Percentiles rank a stretch among this genome's conserved stretches.
Evolutionary conservation across 1,140 invertebrate species (phyloP).

Genomic region (Polypedilum vanderplanki): DNA sequence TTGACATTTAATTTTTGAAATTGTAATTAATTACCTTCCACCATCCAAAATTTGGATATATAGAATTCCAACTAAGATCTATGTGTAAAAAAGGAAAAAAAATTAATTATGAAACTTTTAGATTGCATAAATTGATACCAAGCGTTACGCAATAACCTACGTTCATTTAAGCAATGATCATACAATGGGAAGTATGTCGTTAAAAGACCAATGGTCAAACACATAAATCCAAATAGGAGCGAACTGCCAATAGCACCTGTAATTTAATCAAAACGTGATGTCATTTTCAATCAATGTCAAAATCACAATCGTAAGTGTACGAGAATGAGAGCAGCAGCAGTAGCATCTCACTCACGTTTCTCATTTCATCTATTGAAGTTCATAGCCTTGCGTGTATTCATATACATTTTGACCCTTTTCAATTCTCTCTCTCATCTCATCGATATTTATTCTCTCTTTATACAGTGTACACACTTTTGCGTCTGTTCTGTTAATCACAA

Average conservation of each 20-base stretch:
- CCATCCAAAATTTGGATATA: slow-evolving; percentile 38
- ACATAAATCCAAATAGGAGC: slow-evolving; percentile 22
- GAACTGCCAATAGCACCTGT: slow-evolving; percentile 9
- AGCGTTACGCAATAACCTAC: not conserved
- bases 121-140: not conserved
- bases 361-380: not conserved
- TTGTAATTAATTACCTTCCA: slow-evolving; percentile 36
- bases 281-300: not conserved
- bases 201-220: not conserved
- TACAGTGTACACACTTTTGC: too few species aligned
- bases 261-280: slow-evolving; percentile 27
- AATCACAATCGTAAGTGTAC: not conserved
- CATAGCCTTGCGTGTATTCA: not conserved
- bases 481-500: too few species aligned
- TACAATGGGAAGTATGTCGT: not conserved
- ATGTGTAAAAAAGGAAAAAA: not conserved
- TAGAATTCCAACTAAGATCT: not conserved
- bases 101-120: not conserved
- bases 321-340: not conserved
- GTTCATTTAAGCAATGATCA: not conserved
- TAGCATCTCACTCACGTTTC: slow-evolving; percentile 8
- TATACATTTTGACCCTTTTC: not conserved
- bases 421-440: too few species aligned
- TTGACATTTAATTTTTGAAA: too few species aligned
- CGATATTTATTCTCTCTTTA: too few species aligned